These are phyloP conservation scores for Rhea americana DNA, from an alignment of 2,113 vertebrate species.

Conservation along the genomic window DNA sequence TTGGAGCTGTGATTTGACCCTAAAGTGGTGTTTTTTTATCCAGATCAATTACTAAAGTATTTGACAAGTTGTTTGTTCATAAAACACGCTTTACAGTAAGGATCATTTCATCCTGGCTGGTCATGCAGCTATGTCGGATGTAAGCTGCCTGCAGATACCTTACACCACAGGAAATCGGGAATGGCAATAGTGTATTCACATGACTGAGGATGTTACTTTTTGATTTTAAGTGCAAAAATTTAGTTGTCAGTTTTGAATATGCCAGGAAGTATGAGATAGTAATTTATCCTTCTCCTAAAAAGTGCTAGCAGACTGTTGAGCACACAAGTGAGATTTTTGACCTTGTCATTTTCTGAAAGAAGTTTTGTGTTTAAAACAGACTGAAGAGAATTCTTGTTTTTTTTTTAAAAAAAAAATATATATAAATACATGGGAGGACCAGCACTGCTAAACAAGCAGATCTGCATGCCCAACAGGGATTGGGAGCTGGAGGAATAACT, in stretches of 20 bases:
- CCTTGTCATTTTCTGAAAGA: background rate
- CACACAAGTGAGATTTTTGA: background rate
- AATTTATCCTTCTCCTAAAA: background rate
- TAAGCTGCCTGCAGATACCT: background rate
- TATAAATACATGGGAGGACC: background rate
- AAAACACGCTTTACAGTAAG: background rate
- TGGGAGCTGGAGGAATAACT: background rate
- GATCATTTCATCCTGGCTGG: background rate
- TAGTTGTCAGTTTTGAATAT: background rate
- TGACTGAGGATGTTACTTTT: background rate
- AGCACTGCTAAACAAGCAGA: background rate
- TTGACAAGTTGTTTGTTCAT: background rate
- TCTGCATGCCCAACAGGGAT: too few species aligned
- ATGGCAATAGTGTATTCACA: background rate
- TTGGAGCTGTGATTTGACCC: background rate
- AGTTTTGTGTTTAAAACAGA: background rate
- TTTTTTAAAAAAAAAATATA: background rate
- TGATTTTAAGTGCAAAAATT: background rate
- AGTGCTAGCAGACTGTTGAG: background rate
- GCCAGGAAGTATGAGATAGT: background rate
- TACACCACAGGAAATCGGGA: background rate
- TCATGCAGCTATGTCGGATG: too few species aligned
- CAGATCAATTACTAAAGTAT: background rate
- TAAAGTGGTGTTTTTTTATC: background rate
- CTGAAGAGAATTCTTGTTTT: background rate